Conservation (phyloP, 2,113 vertebrate genomes). For the Cheirogaleus medius region DNA sequence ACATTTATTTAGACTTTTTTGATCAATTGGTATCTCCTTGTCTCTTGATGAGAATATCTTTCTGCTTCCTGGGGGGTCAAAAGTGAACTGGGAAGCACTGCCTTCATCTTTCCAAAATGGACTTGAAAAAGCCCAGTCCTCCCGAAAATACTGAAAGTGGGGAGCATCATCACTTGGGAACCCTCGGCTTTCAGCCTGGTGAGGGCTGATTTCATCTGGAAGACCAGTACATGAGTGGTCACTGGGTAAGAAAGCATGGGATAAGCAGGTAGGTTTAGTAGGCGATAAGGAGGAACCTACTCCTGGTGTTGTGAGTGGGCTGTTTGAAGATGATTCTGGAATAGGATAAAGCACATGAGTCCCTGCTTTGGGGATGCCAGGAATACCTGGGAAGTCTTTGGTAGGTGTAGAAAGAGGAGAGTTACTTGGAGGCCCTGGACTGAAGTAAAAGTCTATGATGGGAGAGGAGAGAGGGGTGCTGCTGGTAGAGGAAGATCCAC, state of each 20-base stretch:
- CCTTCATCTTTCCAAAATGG: conserved; percentile 91
- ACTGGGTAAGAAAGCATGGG: conserved; percentile 5
- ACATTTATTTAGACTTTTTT: conserved; percentile 91
- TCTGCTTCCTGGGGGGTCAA: conserved; percentile 78
- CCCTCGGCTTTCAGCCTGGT: conserved; percentile 44
- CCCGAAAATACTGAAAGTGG: conserved; percentile 85
- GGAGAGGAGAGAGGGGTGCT: conserved; percentile 91
- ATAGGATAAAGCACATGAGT: conserved; percentile 84
- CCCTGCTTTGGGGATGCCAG: conserved; percentile 83
- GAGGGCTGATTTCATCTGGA: conserved; percentile 34
- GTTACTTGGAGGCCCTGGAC: conserved; percentile 91
- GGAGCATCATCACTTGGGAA: neutral
- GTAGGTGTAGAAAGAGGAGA: conserved; percentile 93
- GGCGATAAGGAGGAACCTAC: conserved; percentile 63
- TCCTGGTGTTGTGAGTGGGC: conserved; percentile 69
- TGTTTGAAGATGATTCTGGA: conserved; percentile 80
- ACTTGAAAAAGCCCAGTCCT: conserved; percentile 90
- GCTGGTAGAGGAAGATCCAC: conserved; percentile 83
- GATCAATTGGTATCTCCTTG: conserved; percentile 77
- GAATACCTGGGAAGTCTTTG: conserved; percentile 86
- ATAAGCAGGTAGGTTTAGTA: conserved; percentile 30
- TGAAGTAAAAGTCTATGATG: conserved; percentile 88
- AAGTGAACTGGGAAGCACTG: conserved; percentile 82
- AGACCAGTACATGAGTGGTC: conserved; percentile 23
- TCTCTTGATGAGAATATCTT: conserved; percentile 79